Evolutionary conservation across 2,888 invertebrate species (phyloP).

Genomic region (Cloeon dipterum): DNA sequence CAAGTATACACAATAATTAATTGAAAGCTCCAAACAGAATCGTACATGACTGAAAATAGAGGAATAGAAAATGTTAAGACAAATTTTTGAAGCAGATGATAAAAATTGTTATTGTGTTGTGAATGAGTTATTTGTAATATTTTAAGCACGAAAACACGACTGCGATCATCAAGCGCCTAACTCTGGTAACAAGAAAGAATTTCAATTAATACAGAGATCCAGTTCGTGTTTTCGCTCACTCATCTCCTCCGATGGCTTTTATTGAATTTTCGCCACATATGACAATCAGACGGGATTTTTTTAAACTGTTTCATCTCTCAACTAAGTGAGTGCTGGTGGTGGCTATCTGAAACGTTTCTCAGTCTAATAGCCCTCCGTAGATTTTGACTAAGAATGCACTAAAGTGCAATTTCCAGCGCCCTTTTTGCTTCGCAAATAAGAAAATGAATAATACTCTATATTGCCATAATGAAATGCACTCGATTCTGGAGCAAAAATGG

Average conservation of each 20-base stretch:
- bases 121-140: not conserved
- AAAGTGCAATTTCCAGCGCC: not conserved
- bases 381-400: not conserved
- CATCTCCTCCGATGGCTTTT: conserved; percentile 9
- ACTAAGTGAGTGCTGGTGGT: conserved; percentile 1
- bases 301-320: conserved; percentile 2
- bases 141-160: too few relatives aligned
- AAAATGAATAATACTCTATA: not conserved
- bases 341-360: conserved; percentile 1
- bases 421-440: not conserved
- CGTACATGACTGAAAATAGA: not conserved
- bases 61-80: not conserved
- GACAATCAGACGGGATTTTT: conserved; percentile 6
- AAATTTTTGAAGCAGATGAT: not conserved
- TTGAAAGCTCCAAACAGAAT: not conserved
- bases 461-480: not conserved
- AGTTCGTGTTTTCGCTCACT: conserved; percentile 7
- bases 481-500: not conserved
- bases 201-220: conserved; percentile 4
- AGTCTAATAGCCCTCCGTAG: not conserved
- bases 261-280: conserved; percentile 2
- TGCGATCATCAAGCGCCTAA: not conserved
- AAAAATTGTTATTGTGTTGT: conserved; percentile 1
- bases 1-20: not conserved
- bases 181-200: not conserved